A percentile compares a stretch with the other conserved stretches of the same genome.
phyloP scores from a whole-genome alignment of 1,140 invertebrate genomes.

The Calosoma granatense region DNA sequence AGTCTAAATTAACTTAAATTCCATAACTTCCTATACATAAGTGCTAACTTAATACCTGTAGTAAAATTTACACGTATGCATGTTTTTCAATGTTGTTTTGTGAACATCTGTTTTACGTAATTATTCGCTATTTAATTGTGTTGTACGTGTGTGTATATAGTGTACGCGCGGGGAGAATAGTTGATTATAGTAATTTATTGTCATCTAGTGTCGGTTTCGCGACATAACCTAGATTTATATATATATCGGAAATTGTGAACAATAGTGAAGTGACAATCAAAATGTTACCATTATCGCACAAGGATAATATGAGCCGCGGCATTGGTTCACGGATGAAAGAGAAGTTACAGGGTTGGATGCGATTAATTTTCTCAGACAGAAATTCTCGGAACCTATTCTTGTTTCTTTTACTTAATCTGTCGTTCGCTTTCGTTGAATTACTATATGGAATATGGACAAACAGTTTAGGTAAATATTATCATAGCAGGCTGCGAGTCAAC shows the following conservation, averaged over 20 bases:
- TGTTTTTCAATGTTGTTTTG: constrained; percentile 11
- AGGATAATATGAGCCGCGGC: constrained; percentile 50
- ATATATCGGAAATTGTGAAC: no score
- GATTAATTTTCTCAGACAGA: constrained; percentile 84
- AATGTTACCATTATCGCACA: constrained; percentile 70
- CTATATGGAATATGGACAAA: constrained; percentile 94
- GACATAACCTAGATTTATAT: constrained; percentile 3
- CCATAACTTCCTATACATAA: not conserved
- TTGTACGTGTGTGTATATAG: no score
- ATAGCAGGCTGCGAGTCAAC: not conserved
- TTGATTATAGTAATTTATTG: no score
- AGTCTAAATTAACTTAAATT: not conserved
- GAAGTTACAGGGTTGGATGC: constrained; percentile 63
- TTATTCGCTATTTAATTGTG: no score
- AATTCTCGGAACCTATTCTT: constrained; percentile 90
- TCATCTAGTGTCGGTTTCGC: no score
- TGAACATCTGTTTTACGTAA: no score
- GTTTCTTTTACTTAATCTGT: constrained; percentile 89
- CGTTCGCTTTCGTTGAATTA: constrained; percentile 93
- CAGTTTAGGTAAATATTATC: constrained; percentile 56
- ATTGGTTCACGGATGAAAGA: constrained; percentile 54
- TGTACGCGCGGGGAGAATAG: no score
- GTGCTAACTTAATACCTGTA: not conserved
- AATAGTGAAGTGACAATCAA: no score
- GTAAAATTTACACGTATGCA: constrained; percentile 7